Evolutionary conservation across 2,113 vertebrate species (phyloP).

Genomic region (Eulacestoma nigropectus): DNA sequence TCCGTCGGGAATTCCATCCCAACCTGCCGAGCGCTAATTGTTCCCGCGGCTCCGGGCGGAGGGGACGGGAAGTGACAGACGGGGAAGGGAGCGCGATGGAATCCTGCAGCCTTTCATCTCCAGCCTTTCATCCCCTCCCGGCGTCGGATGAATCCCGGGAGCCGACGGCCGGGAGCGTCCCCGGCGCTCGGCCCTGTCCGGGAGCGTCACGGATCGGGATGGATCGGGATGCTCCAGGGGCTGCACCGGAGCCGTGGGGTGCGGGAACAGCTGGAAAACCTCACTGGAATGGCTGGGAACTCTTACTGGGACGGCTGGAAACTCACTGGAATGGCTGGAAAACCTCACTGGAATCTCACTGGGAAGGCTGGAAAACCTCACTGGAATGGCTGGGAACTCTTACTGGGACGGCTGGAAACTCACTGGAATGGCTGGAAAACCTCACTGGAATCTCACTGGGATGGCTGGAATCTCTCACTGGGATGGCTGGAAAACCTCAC

Average conservation of each 20-base stretch:
- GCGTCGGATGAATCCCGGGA: background rate
- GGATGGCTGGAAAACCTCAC: background rate
- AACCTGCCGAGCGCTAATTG: background rate
- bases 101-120: conserved; percentile 32
- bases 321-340: background rate
- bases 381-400: background rate
- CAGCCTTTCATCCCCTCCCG: background rate
- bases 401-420: background rate
- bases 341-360: too few relatives aligned
- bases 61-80: conserved; percentile 35
- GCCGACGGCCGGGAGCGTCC: background rate
- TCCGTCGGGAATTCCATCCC: background rate
- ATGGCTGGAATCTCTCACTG: background rate
- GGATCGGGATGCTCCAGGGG: background rate
- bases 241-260: rapidly evolving
- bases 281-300: too few relatives aligned
- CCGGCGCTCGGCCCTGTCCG: background rate
- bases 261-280: rapidly evolving
- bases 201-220: background rate
- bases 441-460: too few relatives aligned
- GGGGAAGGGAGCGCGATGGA: background rate
- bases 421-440: too few relatives aligned
- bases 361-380: background rate
- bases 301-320: too few relatives aligned
- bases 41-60: background rate